A percentile compares a stretch with the other conserved stretches of the same genome.
phyloP scores from a whole-genome alignment of 2,888 invertebrate species.

The Congeria kusceri region DNA sequence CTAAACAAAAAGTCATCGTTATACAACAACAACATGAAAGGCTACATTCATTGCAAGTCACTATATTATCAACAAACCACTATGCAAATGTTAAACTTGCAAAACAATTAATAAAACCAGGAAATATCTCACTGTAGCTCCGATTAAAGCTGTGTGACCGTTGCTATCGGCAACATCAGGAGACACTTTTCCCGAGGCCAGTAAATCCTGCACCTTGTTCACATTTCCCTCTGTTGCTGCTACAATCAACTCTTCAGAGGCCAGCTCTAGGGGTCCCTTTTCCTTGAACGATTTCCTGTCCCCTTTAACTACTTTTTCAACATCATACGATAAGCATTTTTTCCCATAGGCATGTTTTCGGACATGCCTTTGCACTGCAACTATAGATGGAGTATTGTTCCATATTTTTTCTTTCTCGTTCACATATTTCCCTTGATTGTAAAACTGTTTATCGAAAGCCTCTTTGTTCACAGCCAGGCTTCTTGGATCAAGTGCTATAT shows the following conservation, averaged over 20 bases:
- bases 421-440: slow-evolving; percentile 60
- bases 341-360: slow-evolving; percentile 73
- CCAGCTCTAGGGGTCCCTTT: slow-evolving; percentile 79
- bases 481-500: slow-evolving; percentile 76
- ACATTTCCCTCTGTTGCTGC: slow-evolving; percentile 79
- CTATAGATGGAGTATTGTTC: slow-evolving; percentile 81
- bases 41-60: no score
- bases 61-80: no score
- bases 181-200: slow-evolving; percentile 78
- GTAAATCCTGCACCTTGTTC: slow-evolving; percentile 75
- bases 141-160: slow-evolving; percentile 83
- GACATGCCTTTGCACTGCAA: slow-evolving; percentile 81
- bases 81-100: no score
- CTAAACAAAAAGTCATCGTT: no score
- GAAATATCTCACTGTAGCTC: slow-evolving; percentile 79
- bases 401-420: slow-evolving; percentile 69
- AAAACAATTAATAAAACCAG: background rate
- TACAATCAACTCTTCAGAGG: slow-evolving; percentile 78
- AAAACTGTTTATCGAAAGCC: slow-evolving; percentile 81
- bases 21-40: no score
- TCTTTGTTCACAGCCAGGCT: slow-evolving; percentile 82
- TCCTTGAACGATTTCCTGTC: slow-evolving; percentile 72
- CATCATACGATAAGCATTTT: slow-evolving; percentile 71
- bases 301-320: slow-evolving; percentile 73
- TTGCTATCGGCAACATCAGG: slow-evolving; percentile 82